These are phyloP conservation scores for Brenthis ino DNA, from an alignment of 2,888 invertebrate genomes.

Conservation along the genomic window DNA sequence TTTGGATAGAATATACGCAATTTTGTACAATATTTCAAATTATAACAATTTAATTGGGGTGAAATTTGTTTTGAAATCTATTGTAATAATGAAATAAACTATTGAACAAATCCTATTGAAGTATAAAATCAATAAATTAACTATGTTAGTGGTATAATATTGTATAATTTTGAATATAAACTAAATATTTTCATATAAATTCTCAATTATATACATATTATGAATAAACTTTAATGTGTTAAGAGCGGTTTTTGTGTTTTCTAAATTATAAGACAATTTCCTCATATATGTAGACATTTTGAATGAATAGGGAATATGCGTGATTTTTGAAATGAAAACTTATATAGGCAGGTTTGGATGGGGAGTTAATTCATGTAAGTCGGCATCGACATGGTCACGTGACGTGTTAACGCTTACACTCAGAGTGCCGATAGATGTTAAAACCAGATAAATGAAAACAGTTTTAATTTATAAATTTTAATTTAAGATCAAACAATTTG, in stretches of 20 bases:
- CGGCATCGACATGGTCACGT: too few species aligned
- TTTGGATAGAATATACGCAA: slow-evolving; percentile 23
- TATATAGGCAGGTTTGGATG: too few species aligned
- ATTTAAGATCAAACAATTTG: too few species aligned
- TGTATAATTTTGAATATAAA: background rate
- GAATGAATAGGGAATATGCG: too few species aligned
- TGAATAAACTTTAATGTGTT: background rate
- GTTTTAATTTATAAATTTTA: too few species aligned
- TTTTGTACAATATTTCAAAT: slow-evolving; percentile 11
- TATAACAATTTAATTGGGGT: background rate
- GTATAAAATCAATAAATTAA: background rate
- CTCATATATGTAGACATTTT: too few species aligned
- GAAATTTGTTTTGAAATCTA: slow-evolving; percentile 9
- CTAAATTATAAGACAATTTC: background rate
- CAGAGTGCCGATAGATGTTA: too few species aligned
- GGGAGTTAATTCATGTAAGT: too few species aligned
- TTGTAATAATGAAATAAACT: background rate
- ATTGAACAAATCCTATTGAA: background rate
- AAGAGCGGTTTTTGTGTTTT: background rate
- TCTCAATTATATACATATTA: background rate
- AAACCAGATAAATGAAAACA: too few species aligned
- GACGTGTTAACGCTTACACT: too few species aligned
- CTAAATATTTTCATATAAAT: background rate
- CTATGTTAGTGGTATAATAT: background rate
- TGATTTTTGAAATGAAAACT: too few species aligned